Evolutionary conservation across 2,113 vertebrate genomes (phyloP).

Genomic region (Myrmecobius fasciatus): DNA sequence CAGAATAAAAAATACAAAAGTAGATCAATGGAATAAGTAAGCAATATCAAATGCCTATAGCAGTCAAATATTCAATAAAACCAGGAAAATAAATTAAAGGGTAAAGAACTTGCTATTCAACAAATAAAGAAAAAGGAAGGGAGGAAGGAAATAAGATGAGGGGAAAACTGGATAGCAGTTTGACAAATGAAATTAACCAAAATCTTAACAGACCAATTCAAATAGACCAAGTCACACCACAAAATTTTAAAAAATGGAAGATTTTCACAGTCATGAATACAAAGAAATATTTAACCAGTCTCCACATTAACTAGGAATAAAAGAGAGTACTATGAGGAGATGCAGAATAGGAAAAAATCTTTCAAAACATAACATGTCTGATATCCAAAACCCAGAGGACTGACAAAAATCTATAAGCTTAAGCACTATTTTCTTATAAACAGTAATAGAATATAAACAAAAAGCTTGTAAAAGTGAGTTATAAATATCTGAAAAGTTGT

Average conservation of each 20-base stretch:
- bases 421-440: not conserved
- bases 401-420: not conserved
- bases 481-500: not conserved
- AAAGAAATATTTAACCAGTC: not conserved
- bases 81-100: not conserved
- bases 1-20: not conserved
- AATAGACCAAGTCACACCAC: not conserved
- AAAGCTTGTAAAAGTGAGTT: not conserved
- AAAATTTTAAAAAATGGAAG: not conserved
- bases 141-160: too few species aligned
- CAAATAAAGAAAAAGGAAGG: too few species aligned
- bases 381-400: not conserved
- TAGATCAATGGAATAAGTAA: not conserved
- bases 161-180: not conserved
- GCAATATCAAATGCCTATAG: not conserved
- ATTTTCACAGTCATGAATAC: not conserved
- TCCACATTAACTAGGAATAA: not conserved
- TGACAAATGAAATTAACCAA: not conserved
- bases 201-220: not conserved
- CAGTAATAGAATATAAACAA: not conserved
- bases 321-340: not conserved
- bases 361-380: not conserved
- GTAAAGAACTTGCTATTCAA: not conserved
- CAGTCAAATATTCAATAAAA: not conserved
- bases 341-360: not conserved